Base-by-base conservation (phyloP, 2,113 vertebrate genomes). In the Tricholaema leucomelas region DNA sequence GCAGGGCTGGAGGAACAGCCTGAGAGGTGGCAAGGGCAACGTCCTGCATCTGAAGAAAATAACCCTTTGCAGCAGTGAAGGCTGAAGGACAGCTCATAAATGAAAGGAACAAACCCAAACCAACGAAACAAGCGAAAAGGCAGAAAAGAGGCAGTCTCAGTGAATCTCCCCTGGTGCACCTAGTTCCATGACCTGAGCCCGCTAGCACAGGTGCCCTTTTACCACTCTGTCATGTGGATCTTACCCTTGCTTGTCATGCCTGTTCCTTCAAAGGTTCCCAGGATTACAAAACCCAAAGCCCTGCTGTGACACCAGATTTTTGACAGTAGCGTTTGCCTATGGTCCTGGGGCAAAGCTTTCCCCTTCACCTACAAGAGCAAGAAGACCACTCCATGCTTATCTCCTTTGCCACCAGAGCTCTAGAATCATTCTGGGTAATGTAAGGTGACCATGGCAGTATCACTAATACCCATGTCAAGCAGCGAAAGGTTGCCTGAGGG, bases 391-490 rank as follows among this genome's bases (percentile, higher is more conserved):
- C 10, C 1, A 0, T 3, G 21, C 28, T 30, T 40, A 44, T 17
- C 24, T n/a, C 8, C 33, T 23, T 52, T 19, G 1, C 46, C 42
- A 23, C 5, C 13, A 20, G 24, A 46, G 40, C 42, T 59, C 50
- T 61, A 50, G 15, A 61, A 12, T 35, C 7, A 6, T 36, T 54
- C 35, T 65, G 71, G 67, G 9, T 8, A 5, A 3, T 0, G 0
- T 12, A 8, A 0, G 0, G 35, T 48, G 44, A 66, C 17, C 9
- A 15, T 4, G 16, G 42, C 56, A 28, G 30, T 2, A 4, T 17
- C 8, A 1, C 30, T 4, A 5, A 15, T 23, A 12, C 12, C 28
- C 13, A 5, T 15, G 1, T 3, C 0, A 1, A 87, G 48, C 46
- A 55, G 61, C 12, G 38, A 54, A 70, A 44, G 23, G 56, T n/a